Conservation (phyloP, 2,113 vertebrate species). For the Cichladusa arquata region DNA sequence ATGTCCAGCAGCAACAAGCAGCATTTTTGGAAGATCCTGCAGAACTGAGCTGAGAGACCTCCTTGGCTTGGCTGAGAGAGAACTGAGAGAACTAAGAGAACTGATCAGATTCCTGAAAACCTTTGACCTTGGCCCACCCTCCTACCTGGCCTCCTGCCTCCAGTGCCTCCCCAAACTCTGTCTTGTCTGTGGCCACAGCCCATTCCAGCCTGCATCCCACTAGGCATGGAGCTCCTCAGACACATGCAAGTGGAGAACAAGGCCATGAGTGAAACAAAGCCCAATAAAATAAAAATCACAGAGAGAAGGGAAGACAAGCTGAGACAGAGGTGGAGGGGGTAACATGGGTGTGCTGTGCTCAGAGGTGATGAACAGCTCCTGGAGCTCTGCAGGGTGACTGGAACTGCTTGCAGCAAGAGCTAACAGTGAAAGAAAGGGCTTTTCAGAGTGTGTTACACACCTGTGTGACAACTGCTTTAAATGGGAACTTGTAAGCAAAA, state of each 20-base stretch:
- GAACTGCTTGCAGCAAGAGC: not conserved
- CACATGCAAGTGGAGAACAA: not conserved
- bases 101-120: not conserved
- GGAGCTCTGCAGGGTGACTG: not conserved
- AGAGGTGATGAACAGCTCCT: not conserved
- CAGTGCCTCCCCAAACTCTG: not conserved
- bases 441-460: not conserved
- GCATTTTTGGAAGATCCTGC: not conserved
- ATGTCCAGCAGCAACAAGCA: not conserved
- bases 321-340: not conserved
- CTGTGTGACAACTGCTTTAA: not conserved
- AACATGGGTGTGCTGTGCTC: not conserved
- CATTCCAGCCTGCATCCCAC: not conserved
- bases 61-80: not conserved
- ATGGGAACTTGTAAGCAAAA: not conserved
- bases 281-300: not conserved
- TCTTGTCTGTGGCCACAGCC: not conserved
- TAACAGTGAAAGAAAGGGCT: not conserved
- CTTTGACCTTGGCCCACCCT: not conserved
- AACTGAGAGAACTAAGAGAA: not conserved
- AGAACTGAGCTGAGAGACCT: not conserved
- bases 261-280: not conserved
- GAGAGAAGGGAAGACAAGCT: not conserved
- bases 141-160: not conserved
- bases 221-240: not conserved